Base-by-base conservation (phyloP, 2,797 vertebrate genomes). In the Lutjanus argentimaculatus region DNA sequence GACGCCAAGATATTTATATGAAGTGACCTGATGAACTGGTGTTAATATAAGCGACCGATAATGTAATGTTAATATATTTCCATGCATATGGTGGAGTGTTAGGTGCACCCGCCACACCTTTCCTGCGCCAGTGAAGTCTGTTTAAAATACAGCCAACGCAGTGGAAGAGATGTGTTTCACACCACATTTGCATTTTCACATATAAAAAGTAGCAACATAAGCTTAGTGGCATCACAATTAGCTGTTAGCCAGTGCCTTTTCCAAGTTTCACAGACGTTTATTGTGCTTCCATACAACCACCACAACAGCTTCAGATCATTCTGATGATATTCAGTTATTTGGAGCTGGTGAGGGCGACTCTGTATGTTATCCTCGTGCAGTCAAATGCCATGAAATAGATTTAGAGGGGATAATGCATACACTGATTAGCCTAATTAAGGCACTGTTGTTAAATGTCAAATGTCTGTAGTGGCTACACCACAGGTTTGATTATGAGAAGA, bases 361-460 rank as follows among this genome's bases (percentile, higher is more conserved):
- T 51, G 19, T 64, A 9, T 36, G 2, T 17, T 9, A n/a, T 30
- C 42, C 17, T 40, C 9, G 1, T 49, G 14, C 30, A 19, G 63
- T 55, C 46, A 71, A 81, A 55, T 73, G 17, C 42, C 48, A 45
- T 45, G 13, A 40, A 64, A 65, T 59, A 42, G 8, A 67, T 53
- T 55, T 25, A 52, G n/a, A 81, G 36, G 57, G 11, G 8, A 56
- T 53, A 25, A 58, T 53, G 59, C 21, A 48, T 59, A 46, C 22
- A 21, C 15, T 43, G 67, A 62, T 77, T 52, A 68, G 42, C 42
- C 30, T 72, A 77, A 83, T 79, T 55, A 76, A 63, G 57, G 46
- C 46, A 3, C 46, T 22, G 1, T 45, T 77, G 77, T 71, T 84
- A 51, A 74, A 83, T 77, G 72, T 67, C 67, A 84, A 22, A 56